Evolutionary conservation across 2,113 vertebrate species (phyloP).

Genomic region (Scomber japonicus): DNA sequence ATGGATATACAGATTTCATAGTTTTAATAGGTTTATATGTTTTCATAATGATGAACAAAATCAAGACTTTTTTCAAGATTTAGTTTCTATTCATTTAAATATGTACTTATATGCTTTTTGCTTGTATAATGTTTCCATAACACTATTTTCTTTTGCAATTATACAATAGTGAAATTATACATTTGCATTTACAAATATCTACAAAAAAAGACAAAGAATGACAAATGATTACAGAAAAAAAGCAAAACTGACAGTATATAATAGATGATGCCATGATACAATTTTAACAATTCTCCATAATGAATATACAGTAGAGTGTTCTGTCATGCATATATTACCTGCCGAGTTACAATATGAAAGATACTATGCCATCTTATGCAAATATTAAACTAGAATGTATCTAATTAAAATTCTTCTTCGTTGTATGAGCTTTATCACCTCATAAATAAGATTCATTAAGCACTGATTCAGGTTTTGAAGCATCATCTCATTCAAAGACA

Average conservation of each 20-base stretch:
- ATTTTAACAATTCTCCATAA: not conserved
- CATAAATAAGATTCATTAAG: not conserved
- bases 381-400: not conserved
- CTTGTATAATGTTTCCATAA: too few species aligned
- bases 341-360: slow-evolving; percentile 2
- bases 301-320: not conserved
- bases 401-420: not conserved
- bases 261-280: not conserved
- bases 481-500: slow-evolving; percentile 83
- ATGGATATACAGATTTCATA: not conserved
- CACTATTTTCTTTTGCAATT: not conserved
- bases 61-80: not conserved
- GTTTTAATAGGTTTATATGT: not conserved
- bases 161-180: not conserved
- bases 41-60: not conserved
- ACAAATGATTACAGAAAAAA: not conserved
- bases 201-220: not conserved
- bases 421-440: slow-evolving; percentile 10
- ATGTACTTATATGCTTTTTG: not conserved
- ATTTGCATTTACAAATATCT: not conserved
- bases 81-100: not conserved
- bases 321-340: slow-evolving; percentile 21
- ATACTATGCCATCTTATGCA: not conserved
- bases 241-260: too few species aligned
- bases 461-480: not conserved